Evolutionary conservation across 2,797 vertebrate genomes (phyloP).

Genomic region (Smutsia gigantea): DNA sequence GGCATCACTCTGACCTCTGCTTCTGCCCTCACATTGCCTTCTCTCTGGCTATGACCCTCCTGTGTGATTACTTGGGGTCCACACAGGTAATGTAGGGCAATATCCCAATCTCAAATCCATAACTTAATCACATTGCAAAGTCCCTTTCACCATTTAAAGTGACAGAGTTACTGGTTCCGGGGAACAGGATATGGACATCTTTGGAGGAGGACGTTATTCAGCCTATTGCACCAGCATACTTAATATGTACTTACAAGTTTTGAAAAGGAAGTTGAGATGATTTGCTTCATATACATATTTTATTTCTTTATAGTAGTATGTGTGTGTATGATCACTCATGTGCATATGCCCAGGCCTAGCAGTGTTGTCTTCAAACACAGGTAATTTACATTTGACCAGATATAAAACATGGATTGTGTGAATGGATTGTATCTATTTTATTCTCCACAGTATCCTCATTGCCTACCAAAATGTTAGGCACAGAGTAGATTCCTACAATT

Average conservation of each 20-base stretch:
- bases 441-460: not conserved
- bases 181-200: not conserved
- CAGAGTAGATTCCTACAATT: not conserved
- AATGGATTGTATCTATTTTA: not conserved
- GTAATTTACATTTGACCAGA: not conserved
- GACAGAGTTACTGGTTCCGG: not conserved
- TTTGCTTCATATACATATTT: not conserved
- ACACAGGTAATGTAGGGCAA: not conserved
- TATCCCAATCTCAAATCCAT: not conserved
- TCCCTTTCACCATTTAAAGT: not conserved
- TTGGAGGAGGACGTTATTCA: not conserved
- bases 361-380: not conserved
- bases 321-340: not conserved
- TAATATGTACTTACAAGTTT: not conserved
- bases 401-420: not conserved
- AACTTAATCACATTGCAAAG: not conserved
- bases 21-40: not conserved
- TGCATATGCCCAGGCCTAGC: not conserved
- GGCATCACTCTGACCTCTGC: no score
- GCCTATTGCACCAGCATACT: not conserved
- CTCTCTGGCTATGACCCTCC: not conserved
- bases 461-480: not conserved
- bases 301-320: not conserved
- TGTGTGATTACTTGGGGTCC: not conserved
- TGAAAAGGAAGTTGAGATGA: not conserved